Base-by-base conservation (phyloP, 2,888 invertebrate species). In the Amitus sp. region DNA sequence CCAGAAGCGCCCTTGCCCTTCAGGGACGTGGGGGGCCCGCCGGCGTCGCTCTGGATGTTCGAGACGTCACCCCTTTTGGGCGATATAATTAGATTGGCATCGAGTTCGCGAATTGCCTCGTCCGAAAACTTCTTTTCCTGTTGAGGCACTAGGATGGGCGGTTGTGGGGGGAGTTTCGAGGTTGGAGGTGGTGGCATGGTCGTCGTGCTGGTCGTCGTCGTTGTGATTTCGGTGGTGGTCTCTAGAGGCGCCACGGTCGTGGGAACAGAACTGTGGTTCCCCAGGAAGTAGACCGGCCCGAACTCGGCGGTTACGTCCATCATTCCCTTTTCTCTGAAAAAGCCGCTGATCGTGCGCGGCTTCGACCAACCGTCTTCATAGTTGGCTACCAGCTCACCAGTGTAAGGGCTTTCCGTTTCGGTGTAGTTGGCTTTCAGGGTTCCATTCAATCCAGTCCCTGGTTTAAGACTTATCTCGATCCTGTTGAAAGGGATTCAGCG, bases 381-480 rank as follows among this genome's bases (percentile, higher is more conserved):
- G 58, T 86, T 84, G 1, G 93, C 90, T 47, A 89, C 87, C 37
- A 95, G 83, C 58, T 87, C 89, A 3, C 90, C 93, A 19, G 85
- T 86, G 75, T 93, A 95, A 23, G 90, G 91, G 0, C 90, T 87
- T 69, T 94, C 93, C 50, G 88, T 85, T 60, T 89, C 89, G 0
- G 91, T 90, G 71, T 88, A 86, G 74, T 90, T 90, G 1, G 91
- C 94, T 48, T 85, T 85, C 13, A 94, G 85, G 0, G 92, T 92
- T 0, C 94, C 92, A 78, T 94, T 94, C 47, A 93, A 89, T 1
- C 90, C 93, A 0, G 94, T 94, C 20, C 92, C 93, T 2, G 91
- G 89, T 76, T 89, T 88, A 53, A 94, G 82, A 73, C 86, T 87
- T 60, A 89, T 86, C 74, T 89, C 87, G 13, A 90, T 85, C 34